Percentiles rank a stretch among this genome's conserved stretches.
Conservation (phyloP, 2,113 vertebrate genomes). For the Channa argus region DNA sequence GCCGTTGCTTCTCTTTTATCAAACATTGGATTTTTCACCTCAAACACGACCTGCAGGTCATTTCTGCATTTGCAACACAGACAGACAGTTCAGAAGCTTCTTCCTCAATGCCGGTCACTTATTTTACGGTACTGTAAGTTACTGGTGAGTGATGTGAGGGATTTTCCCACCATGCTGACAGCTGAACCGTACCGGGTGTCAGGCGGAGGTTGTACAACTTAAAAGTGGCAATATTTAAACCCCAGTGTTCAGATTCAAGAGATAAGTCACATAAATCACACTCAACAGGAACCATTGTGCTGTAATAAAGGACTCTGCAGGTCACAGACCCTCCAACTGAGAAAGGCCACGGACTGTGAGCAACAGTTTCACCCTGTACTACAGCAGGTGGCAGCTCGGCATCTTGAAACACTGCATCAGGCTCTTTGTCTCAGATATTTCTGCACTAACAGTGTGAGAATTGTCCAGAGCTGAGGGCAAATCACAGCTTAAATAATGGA, state of each 20-base stretch:
- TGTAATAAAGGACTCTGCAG: background rate
- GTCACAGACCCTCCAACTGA: background rate
- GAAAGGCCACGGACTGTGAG: background rate
- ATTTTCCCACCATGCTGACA: background rate
- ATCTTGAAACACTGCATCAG: background rate
- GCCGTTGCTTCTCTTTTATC: conserved; percentile 18
- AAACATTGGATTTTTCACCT: conserved; percentile 13
- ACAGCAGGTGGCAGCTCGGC: background rate
- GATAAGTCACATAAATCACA: background rate
- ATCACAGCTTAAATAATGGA: background rate
- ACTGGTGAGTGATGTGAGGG: too few species aligned
- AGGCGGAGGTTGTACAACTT: background rate
- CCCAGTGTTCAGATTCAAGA: background rate
- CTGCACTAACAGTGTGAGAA: conserved; percentile 8
- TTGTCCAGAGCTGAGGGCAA: conserved; percentile 1
- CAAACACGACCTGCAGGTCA: conserved; percentile 17
- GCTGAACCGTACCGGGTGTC: background rate
- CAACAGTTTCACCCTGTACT: background rate
- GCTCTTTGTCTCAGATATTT: background rate
- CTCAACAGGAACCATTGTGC: background rate
- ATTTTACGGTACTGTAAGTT: too few species aligned
- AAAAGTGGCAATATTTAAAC: background rate
- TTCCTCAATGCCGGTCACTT: too few species aligned
- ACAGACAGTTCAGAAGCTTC: background rate
- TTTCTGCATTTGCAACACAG: background rate